phyloP scores from a whole-genome alignment of 1,140 invertebrate species.

The Heliconius eleuchia region DNA sequence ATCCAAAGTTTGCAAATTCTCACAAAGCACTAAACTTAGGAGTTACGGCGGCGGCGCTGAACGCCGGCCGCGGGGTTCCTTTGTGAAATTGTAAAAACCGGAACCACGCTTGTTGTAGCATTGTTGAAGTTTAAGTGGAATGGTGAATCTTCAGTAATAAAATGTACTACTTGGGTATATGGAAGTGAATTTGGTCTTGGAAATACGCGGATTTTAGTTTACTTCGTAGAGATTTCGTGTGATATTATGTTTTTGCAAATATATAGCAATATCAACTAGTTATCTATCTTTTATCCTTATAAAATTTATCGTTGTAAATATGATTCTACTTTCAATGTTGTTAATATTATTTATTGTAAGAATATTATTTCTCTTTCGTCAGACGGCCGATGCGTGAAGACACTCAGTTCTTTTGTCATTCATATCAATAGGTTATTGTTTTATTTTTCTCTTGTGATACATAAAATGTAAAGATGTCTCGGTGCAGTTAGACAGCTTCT shows the following conservation, averaged over 20 bases:
- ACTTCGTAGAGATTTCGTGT: not conserved
- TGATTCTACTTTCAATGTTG: too few species aligned
- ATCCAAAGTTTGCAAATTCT: not conserved
- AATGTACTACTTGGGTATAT: not conserved
- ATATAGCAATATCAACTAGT: too few species aligned
- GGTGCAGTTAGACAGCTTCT: too few species aligned
- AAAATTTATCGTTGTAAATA: too few species aligned
- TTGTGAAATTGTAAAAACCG: conserved; percentile 12
- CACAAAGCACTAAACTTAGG: conserved; percentile 6
- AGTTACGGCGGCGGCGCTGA: not conserved
- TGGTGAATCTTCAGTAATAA: conserved; percentile 6
- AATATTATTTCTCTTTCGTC: too few species aligned
- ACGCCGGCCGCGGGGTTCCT: conserved; percentile 1
- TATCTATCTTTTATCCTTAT: too few species aligned
- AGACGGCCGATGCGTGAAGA: too few species aligned
- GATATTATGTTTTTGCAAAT: not conserved
- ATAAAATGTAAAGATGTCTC: too few species aligned
- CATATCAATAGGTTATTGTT: too few species aligned
- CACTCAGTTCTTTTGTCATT: too few species aligned
- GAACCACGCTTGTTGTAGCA: conserved; percentile 3
- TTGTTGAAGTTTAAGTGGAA: not conserved
- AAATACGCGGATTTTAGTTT: not conserved
- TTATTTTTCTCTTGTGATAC: too few species aligned
- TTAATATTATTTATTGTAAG: too few species aligned
- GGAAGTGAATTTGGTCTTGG: not conserved